A percentile compares a stretch with the other conserved stretches of the same genome.
Conservation (phyloP, 23 tunicate genomes). For the Ciona savignyi region DNA sequence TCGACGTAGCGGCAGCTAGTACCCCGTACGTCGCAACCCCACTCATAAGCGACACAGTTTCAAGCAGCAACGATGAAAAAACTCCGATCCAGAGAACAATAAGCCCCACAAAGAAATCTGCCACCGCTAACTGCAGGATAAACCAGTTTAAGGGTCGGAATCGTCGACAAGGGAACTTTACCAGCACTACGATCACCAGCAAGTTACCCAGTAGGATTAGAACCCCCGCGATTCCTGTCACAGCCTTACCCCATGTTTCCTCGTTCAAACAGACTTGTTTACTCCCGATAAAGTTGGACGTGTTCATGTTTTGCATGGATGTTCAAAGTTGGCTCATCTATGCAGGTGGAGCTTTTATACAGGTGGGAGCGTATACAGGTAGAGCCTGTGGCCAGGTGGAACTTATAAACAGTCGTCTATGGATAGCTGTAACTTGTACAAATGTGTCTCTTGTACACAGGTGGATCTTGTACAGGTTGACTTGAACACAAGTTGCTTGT, state of each 20-base stretch:
- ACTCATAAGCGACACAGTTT: conserved; percentile 27
- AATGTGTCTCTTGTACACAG: too few species aligned
- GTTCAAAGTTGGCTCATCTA: too few species aligned
- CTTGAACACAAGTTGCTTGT: too few species aligned
- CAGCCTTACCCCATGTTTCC: conserved; percentile 66
- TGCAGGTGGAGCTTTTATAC: too few species aligned
- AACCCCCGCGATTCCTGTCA: conserved; percentile 30
- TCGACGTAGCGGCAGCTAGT: conserved; percentile 61
- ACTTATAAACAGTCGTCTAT: too few species aligned
- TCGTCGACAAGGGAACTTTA: conserved; percentile 21
- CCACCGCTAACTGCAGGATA: conserved; percentile 58
- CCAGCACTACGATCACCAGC: conserved; percentile 27
- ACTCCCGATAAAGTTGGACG: neutral
- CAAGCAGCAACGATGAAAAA: conserved; percentile 23
- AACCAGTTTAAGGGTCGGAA: conserved; percentile 67
- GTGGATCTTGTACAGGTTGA: too few species aligned
- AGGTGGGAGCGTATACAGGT: too few species aligned
- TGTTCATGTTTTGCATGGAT: too few species aligned
- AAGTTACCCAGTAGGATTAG: conserved; percentile 52
- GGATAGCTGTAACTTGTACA: too few species aligned
- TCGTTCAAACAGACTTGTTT: conserved; percentile 28
- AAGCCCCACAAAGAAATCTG: conserved; percentile 49
- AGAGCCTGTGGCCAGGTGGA: too few species aligned
- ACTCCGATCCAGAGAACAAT: conserved; percentile 66
- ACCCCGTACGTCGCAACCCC: conserved; percentile 41